A percentile compares a stretch with the other conserved stretches of the same genome.
These are phyloP conservation scores for Cyanoderma ruficeps DNA, from an alignment of 2,113 vertebrate genomes.

Conservation along the genomic window DNA sequence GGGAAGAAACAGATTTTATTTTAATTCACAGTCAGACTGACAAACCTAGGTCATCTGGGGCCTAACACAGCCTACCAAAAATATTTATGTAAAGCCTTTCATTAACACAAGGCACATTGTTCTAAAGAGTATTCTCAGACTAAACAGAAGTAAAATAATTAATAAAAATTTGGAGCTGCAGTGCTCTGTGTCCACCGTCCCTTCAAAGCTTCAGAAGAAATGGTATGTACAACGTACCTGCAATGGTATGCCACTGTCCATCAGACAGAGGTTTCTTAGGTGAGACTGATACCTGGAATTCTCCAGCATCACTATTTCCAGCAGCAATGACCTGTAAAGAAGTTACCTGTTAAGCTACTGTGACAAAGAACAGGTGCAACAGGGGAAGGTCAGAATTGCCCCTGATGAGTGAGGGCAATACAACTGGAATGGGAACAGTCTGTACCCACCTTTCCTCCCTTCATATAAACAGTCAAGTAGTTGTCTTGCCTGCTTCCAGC, in stretches of 20 bases:
- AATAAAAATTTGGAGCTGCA: neutral
- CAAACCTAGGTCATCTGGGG: neutral
- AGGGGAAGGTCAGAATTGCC: neutral
- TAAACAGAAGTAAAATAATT: neutral
- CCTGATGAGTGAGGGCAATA: neutral
- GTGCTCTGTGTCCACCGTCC: neutral
- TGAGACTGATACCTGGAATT: constrained; percentile 79
- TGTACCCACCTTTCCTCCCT: constrained; percentile 81
- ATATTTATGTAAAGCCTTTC: neutral
- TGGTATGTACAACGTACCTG: constrained; percentile 74
- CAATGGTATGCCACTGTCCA: constrained; percentile 87
- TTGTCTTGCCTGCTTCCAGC: constrained; percentile 69
- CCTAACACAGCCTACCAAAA: neutral
- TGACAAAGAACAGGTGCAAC: neutral
- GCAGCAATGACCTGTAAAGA: constrained; percentile 82
- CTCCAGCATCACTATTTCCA: constrained; percentile 79
- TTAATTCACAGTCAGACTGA: neutral
- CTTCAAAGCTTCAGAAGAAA: neutral
- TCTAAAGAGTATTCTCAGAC: neutral
- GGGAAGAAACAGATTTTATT: neutral
- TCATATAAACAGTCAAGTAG: constrained; percentile 84
- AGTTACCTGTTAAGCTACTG: neutral
- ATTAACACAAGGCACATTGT: neutral
- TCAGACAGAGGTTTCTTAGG: constrained; percentile 82
- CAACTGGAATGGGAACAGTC: neutral